Conservation (phyloP, 1,140 invertebrate genomes). For the Centruroides sculpturatus region DNA sequence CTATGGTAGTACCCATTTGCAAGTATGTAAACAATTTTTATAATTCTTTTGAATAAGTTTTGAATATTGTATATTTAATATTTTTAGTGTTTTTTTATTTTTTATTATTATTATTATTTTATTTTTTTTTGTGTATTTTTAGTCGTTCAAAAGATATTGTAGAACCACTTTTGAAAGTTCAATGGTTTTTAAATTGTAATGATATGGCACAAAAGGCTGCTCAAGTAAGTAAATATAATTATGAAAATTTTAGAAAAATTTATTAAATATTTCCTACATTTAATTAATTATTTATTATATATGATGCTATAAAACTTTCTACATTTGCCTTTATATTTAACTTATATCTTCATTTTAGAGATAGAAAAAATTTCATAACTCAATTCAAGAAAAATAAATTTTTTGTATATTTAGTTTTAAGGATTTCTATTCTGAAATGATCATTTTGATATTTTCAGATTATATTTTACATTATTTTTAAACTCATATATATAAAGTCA, state of each 20-base stretch:
- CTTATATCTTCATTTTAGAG: background rate
- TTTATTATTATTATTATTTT: no score
- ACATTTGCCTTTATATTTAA: background rate
- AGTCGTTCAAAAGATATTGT: conserved; percentile 97
- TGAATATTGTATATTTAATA: background rate
- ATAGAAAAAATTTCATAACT: no score
- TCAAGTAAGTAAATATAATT: background rate
- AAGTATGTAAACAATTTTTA: conserved; percentile 2
- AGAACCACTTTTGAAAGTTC: conserved; percentile 91
- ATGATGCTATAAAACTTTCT: background rate
- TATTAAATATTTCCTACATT: no score
- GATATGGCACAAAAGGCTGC: conserved; percentile 19
- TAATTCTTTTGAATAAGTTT: background rate
- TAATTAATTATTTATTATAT: background rate
- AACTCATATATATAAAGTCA: no score
- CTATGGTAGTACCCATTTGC: conserved; percentile 96
- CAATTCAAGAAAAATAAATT: no score
- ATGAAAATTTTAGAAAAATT: no score
- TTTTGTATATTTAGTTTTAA: no score
- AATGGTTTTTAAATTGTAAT: conserved; percentile 66
- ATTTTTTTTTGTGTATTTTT: background rate
- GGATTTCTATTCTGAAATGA: no score
- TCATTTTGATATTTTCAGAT: no score
- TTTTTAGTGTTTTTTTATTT: no score
- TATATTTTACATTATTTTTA: no score